These are phyloP conservation scores for Diadophis punctatus DNA, from an alignment of 2,113 vertebrate species.

Conservation along the genomic window DNA sequence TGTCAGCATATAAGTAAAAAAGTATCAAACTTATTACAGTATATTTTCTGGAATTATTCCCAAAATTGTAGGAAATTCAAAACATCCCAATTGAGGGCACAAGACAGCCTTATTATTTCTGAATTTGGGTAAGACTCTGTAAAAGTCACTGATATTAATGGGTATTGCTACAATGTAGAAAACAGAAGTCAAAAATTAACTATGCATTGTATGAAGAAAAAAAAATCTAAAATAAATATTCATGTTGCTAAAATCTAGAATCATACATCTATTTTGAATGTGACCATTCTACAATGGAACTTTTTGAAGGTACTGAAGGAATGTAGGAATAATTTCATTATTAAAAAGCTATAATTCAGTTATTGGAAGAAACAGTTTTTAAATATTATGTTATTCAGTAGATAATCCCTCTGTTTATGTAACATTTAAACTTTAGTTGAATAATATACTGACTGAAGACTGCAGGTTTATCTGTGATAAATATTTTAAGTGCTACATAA, in stretches of 20 bases:
- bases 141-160: not conserved
- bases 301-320: not conserved
- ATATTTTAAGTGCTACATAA: not conserved
- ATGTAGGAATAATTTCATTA: not conserved
- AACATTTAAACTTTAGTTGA: not conserved
- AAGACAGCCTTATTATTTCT: not conserved
- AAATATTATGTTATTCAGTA: not conserved
- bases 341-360: not conserved
- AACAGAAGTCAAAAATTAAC: not conserved
- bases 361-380: not conserved
- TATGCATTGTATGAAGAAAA: not conserved
- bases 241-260: not conserved
- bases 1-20: not conserved
- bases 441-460: not conserved
- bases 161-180: not conserved
- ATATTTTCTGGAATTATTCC: not conserved
- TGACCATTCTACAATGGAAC: not conserved
- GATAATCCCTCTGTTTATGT: not conserved
- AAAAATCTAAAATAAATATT: not conserved
- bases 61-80: not conserved
- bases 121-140: not conserved
- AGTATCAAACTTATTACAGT: not conserved
- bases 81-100: not conserved
- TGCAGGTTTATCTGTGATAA: not conserved
- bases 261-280: not conserved